Evolutionary conservation across 2,797 vertebrate species (phyloP).

Genomic region (Chrysocyon brachyurus): DNA sequence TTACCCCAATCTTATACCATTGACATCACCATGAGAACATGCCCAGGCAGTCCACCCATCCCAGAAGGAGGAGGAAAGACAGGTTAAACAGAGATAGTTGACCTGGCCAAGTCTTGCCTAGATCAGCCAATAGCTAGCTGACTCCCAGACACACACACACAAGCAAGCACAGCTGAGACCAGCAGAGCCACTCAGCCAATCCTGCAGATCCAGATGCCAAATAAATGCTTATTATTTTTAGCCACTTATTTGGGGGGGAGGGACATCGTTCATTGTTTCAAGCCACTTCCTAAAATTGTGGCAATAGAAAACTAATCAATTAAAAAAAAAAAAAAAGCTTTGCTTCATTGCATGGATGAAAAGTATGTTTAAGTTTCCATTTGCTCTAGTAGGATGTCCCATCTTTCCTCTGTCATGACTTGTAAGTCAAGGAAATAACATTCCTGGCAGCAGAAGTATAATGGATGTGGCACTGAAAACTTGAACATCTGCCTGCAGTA

Average conservation of each 20-base stretch:
- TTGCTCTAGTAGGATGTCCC: neutral
- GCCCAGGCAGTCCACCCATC: neutral
- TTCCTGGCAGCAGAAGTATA: neutral
- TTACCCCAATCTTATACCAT: neutral
- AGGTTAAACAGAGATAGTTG: neutral
- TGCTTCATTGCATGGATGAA: neutral
- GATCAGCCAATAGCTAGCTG: neutral
- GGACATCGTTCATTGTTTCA: neutral
- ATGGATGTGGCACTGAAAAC: neutral
- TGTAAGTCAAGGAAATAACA: constrained; percentile 4
- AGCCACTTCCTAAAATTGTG: neutral
- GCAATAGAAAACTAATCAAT: neutral
- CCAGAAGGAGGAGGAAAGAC: neutral
- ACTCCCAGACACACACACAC: neutral
- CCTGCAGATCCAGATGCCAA: neutral
- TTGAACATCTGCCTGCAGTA: neutral
- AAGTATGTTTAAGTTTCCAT: neutral
- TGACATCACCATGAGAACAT: neutral
- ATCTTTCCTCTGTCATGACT: neutral
- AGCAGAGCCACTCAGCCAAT: neutral
- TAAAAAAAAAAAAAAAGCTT: neutral
- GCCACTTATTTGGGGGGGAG: neutral
- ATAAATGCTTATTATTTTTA: neutral
- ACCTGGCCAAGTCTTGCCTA: neutral
- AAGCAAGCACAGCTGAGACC: neutral